A percentile compares a stretch with the other conserved stretches of the same genome.
phyloP scores from a whole-genome alignment of 2,113 vertebrate genomes.

The Rhipidura dahli region DNA sequence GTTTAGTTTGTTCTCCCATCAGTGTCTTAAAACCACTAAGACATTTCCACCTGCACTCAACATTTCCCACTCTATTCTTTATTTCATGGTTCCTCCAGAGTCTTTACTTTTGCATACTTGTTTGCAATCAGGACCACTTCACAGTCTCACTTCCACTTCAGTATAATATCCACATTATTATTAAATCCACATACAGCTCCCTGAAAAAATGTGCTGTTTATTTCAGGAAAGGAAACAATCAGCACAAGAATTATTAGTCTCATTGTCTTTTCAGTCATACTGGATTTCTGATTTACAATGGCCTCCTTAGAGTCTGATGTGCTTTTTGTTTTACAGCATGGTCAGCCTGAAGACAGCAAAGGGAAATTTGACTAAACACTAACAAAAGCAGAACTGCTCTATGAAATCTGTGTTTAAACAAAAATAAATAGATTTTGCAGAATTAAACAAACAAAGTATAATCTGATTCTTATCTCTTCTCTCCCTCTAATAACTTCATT shows the following conservation, averaged over 20 bases:
- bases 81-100: background rate
- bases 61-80: background rate
- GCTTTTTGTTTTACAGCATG: background rate
- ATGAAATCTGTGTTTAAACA: background rate
- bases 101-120: background rate
- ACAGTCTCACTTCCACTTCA: background rate
- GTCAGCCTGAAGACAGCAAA: background rate
- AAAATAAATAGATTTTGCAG: background rate
- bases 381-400: background rate
- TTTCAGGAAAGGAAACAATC: background rate
- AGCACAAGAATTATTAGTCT: background rate
- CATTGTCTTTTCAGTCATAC: background rate
- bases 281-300: background rate
- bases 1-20: background rate
- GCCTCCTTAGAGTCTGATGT: background rate
- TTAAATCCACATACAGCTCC: background rate
- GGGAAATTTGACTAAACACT: background rate
- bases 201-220: background rate
- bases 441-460: background rate
- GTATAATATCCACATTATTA: background rate
- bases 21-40: background rate
- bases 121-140: background rate
- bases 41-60: background rate
- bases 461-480: background rate
- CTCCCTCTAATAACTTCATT: background rate